Percentiles rank a stretch among this genome's conserved stretches.
Evolutionary conservation across 2,888 invertebrate species (phyloP).

Genomic region (Drosophila lacicola): DNA sequence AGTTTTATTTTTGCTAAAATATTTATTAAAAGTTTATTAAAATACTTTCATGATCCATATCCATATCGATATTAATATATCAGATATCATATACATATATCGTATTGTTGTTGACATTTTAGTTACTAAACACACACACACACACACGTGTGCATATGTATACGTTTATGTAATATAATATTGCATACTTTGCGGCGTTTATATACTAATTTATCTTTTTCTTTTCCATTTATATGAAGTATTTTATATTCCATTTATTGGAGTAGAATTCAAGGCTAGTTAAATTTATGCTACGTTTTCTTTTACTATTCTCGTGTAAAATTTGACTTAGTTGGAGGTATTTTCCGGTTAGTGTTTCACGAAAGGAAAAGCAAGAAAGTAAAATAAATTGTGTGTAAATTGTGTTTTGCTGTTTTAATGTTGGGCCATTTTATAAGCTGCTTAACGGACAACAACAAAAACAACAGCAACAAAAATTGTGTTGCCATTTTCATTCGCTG

Average conservation of each 20-base stretch:
- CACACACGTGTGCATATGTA: constrained; percentile 26
- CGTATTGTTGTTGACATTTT: constrained; percentile 52
- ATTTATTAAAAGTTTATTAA: constrained; percentile 80
- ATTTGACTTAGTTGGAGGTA: constrained; percentile 70
- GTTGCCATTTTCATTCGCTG: constrained; percentile 39
- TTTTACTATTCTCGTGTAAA: constrained; percentile 45
- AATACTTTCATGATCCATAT: constrained; percentile 76
- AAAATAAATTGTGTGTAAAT: constrained; percentile 8
- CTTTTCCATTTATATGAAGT: constrained; percentile 35
- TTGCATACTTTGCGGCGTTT: constrained; percentile 80
- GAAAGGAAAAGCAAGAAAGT: not conserved
- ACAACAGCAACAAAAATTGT: constrained; percentile 34
- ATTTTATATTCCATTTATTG: constrained; percentile 45
- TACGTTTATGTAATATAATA: constrained; percentile 67
- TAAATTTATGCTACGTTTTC: constrained; percentile 66
- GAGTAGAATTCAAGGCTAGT: constrained; percentile 77
- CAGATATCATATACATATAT: constrained; percentile 56
- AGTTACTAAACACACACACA: constrained; percentile 29
- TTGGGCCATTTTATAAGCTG: constrained; percentile 34
- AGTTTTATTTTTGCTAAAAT: constrained; percentile 75
- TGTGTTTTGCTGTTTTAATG: constrained; percentile 15
- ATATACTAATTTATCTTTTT: constrained; percentile 58
- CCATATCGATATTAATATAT: constrained; percentile 33
- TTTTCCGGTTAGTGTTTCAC: constrained; percentile 56
- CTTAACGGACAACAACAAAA: constrained; percentile 38